These are phyloP conservation scores for Acestrorhynchus altus DNA, from an alignment of 2,797 vertebrate species.

Conservation along the genomic window DNA sequence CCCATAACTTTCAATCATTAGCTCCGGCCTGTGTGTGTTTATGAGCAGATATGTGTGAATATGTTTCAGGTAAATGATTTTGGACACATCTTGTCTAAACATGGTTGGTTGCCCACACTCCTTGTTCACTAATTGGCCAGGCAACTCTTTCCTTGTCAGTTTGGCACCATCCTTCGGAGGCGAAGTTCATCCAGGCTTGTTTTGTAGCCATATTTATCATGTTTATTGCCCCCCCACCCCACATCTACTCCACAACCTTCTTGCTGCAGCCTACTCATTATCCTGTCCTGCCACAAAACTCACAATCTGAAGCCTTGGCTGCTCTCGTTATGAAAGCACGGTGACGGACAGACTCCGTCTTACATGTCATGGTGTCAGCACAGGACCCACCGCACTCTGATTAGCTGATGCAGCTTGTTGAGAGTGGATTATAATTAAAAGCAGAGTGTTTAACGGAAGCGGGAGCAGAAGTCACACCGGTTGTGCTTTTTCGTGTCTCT, in stretches of 20 bases:
- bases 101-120: not conserved
- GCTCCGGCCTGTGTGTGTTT: not conserved
- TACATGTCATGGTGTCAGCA: constrained; percentile 20
- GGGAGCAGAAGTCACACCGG: not conserved
- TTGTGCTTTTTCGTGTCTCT: not conserved
- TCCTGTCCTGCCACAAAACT: constrained; percentile 29
- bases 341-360: constrained; percentile 10
- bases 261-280: constrained; percentile 34
- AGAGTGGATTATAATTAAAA: constrained; percentile 34
- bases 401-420: constrained; percentile 5
- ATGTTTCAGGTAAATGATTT: not conserved
- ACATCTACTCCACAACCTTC: not conserved
- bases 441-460: not conserved
- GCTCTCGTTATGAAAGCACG: constrained; percentile 13
- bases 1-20: constrained; percentile 5
- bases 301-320: constrained; percentile 38
- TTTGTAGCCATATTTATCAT: constrained; percentile 18
- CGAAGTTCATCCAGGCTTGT: constrained; percentile 22
- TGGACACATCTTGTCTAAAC: constrained; percentile 4
- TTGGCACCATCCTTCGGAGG: constrained; percentile 6
- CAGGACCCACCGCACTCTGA: constrained; percentile 1
- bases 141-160: constrained; percentile 16
- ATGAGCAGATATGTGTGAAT: not conserved
- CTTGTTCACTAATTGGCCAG: constrained; percentile 24
- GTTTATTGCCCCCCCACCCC: not conserved